Evolutionary conservation across 2,888 invertebrate species (phyloP).

Genomic region (Caenorhabditis sulstoni): DNA sequence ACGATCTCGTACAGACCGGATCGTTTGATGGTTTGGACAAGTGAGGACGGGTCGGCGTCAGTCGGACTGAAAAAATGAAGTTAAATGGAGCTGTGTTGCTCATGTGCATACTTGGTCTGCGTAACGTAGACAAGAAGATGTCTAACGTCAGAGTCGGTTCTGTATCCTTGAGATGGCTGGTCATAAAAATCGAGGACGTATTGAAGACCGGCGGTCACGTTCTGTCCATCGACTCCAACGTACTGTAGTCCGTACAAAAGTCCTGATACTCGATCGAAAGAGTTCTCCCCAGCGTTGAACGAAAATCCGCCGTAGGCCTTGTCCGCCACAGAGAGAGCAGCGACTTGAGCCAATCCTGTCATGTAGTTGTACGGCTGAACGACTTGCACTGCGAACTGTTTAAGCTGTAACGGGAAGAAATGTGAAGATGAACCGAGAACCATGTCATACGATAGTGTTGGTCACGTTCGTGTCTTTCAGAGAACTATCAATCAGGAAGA

Average conservation of each 20-base stretch:
- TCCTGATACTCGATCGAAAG: conserved; percentile 34
- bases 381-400: conserved; percentile 44
- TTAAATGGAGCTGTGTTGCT: too few relatives aligned
- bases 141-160: conserved; percentile 53
- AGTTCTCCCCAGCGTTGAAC: conserved; percentile 58
- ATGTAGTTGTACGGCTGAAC: conserved; percentile 52
- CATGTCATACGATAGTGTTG: conserved; percentile 49
- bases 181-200: conserved; percentile 57
- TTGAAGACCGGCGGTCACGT: conserved; percentile 62
- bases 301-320: conserved; percentile 61
- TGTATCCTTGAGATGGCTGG: conserved; percentile 63
- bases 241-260: conserved; percentile 46
- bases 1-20: conserved; percentile 68
- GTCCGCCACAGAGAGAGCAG: conserved; percentile 54
- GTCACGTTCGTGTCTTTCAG: conserved; percentile 38
- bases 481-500: conserved; percentile 72
- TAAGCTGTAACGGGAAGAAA: conserved; percentile 41
- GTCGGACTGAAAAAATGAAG: conserved; percentile 66
- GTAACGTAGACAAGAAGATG: conserved; percentile 74
- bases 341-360: conserved; percentile 46
- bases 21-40: conserved; percentile 53
- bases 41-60: conserved; percentile 66
- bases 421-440: neutral
- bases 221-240: conserved; percentile 59
- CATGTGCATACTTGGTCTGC: conserved; percentile 66